phyloP scores from a whole-genome alignment of 2,113 vertebrate species.

The Gallinago paraguaiae region DNA sequence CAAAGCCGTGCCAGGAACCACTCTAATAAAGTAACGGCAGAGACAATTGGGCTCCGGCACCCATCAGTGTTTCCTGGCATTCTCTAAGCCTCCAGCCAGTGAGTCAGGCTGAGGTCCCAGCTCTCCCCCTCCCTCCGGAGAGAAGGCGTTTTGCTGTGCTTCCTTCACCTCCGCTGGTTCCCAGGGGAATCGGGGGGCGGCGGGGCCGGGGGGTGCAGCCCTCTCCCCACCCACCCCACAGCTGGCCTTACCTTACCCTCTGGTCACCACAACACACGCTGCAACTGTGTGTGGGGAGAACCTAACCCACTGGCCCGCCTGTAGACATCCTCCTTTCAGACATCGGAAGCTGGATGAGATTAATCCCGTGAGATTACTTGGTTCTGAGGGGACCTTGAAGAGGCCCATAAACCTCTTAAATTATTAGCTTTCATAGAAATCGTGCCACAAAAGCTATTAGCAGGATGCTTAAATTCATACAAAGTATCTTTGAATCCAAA shows the following conservation, averaged over 20 bases:
- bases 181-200: not conserved
- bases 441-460: not conserved
- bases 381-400: not conserved
- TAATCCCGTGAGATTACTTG: not conserved
- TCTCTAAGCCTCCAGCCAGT: slow-evolving; percentile 23
- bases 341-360: not conserved
- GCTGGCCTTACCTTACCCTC: not conserved
- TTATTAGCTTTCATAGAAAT: not conserved
- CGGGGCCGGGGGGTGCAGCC: not conserved
- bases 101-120: not conserved
- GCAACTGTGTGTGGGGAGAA: not conserved
- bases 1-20: slow-evolving; percentile 35
- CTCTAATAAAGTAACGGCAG: slow-evolving; percentile 48
- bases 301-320: not conserved
- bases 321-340: not conserved
- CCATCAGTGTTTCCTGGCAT: slow-evolving; percentile 43
- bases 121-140: slow-evolving; percentile 44
- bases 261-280: not conserved
- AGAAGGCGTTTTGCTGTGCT: slow-evolving; percentile 1
- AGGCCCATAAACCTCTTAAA: not conserved
- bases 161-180: not conserved
- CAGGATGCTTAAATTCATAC: not conserved
- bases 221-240: not conserved
- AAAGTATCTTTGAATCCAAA: not conserved
- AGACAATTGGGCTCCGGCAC: slow-evolving; percentile 45